Evolutionary conservation across 1,140 invertebrate species (phyloP).

Genomic region (Scylla paramamosain): DNA sequence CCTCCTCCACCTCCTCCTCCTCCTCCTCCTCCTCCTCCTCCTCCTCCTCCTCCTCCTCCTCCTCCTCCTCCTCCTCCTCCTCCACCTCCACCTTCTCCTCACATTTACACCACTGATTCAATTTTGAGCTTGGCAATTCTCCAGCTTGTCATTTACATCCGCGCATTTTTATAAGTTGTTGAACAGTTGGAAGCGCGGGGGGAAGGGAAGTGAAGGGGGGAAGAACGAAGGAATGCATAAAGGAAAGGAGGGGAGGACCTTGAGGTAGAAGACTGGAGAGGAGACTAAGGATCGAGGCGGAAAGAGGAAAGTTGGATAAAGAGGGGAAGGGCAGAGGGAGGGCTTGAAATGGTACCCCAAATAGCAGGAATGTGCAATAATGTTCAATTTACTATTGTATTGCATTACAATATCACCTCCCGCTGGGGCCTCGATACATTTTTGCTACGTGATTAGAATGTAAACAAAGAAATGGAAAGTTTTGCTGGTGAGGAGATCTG

Average conservation of each 20-base stretch:
- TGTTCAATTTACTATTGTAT: too few species aligned
- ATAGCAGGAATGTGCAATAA: too few species aligned
- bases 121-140: constrained; percentile 22
- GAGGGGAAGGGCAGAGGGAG: too few species aligned
- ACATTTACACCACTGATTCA: constrained; percentile 14
- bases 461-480: too few species aligned
- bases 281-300: too few species aligned
- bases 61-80: not conserved
- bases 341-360: too few species aligned
- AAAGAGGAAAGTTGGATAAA: not conserved
- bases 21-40: not conserved
- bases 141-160: constrained; percentile 22
- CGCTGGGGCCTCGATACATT: too few species aligned
- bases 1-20: too few species aligned
- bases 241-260: not conserved
- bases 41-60: not conserved
- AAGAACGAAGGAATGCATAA: not conserved
- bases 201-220: not conserved
- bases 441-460: too few species aligned
- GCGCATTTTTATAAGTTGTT: constrained; percentile 2
- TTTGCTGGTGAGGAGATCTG: too few species aligned
- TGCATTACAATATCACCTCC: too few species aligned
- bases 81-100: not conserved
- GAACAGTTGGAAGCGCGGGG: not conserved
- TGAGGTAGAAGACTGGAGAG: too few species aligned